Base-by-base conservation (phyloP, 2,113 vertebrate species). In the Bothrops jararaca region DNA sequence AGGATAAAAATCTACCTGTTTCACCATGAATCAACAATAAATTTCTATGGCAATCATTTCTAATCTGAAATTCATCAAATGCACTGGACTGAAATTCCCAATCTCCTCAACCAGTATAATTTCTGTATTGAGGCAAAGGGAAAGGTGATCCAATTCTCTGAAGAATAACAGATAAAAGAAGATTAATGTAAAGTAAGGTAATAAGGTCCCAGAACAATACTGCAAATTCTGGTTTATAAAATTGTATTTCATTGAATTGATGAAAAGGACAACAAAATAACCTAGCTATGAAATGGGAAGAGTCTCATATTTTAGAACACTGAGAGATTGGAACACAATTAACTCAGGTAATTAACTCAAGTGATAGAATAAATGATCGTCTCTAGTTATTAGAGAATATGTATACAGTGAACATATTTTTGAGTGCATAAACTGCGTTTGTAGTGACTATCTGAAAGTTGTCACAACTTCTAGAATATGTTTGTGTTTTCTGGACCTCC, bases 1-100 rank as follows among this genome's bases (percentile, higher is more conserved):
- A 95, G 94, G 94, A 94, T 90, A 91, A 12, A 50, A 93, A 90
- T 86, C 56, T 34, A 58, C 57, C 45, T 42, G 4, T 91, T 86
- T 12, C 42, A 42, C 24, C 2, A 22, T 60, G 7, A 20, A 52
- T 87, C 85, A 93, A 89, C 90, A 92, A 94, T 93, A 48, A 93
- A 0, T 48, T 69, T 69, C 13, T 74, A 34, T 34, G 64, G n/a
- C 69, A 80, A 34, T 39, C 69, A 80, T 80, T 34, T 39, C 18
- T 39, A 80, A 80, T 39, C 34, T 39, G 69, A 8, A 39, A 20
- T 39, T 80, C 0, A 18, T n/a, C 69, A 8, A 18, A 22, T 39
- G 34, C 69, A 80, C 69, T 74, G 15, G n/a, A 22, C 6, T 80
- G 69, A 80, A 80, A 80, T 80, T 39, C 6, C 34, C 34, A 80